Base-by-base conservation (phyloP, 2,888 invertebrate genomes). In the Drosophila multiciliata region DNA sequence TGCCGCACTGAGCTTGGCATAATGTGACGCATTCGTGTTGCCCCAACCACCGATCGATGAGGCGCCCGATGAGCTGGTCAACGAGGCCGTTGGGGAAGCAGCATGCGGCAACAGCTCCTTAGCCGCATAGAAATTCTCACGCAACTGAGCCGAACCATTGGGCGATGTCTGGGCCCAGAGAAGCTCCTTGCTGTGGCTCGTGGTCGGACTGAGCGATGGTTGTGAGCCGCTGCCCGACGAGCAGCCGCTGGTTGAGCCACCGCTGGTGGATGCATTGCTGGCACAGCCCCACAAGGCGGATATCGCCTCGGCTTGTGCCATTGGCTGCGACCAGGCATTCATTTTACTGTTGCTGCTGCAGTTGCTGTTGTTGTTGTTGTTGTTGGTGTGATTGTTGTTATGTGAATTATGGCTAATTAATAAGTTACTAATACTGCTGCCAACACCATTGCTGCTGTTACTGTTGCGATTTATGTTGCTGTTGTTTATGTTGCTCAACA, bases 81-180 rank as follows among this genome's bases (percentile, higher is more conserved):
- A 69, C n/a, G 91, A 91, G 60, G 90, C 89, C 26, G 91, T 91
- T 36, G 92, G 91, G 17, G 92, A 92, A 52, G 89, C 88, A 61
- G 83, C 79, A 66, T 89, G 80, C 23, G 79, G 78, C 74, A 75
- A 26, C 52, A 73, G 20, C 35, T 78, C 78, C 38, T 77, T 82
- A 54, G 70, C 74, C 20, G 67, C 75, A 72, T 79, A 82, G 61
- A 78, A 84, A 59, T 73, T 79, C 17, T 83, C 81, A 72, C 79
- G 82, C 69, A 82, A 71, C 66, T 75, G 82, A 12, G 55, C 63
- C 42, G 85, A 65, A 50, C 63, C 57, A 32, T 57, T 91, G 73
- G 93, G 92, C 71, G 93, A 92, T 36, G 91, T 91, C 79, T 92
- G 92, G 20, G 92, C 88, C 92, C 93, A 93, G 35, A 93, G 88